Base-by-base conservation (phyloP, 2,888 invertebrate species). In the Bedellia somnulentella region DNA sequence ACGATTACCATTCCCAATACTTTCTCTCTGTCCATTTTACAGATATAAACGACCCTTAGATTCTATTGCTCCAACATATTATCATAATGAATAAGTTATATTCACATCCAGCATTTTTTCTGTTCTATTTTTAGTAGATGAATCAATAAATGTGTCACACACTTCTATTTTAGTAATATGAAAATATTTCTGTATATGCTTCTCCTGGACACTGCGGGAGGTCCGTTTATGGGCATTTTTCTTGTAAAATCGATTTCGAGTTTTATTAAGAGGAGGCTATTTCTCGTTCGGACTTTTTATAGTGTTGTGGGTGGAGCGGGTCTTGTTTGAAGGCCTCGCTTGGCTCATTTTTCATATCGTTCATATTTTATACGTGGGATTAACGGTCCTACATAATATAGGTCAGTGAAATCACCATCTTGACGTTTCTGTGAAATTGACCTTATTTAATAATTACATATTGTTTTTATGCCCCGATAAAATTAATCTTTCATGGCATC, bases 21-120 rank as follows among this genome's bases (percentile, higher is more conserved):
- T 35, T 30, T 35, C 32, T 23, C 29, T 22, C 15, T 13, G 23
- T 14, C 30, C 14, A 24, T 28, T 24, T 31, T 31, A 21, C 35
- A 32, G 29, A 33, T 35, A 23, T 35, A 35, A 31, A 21, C 39
- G 42, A 43, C 39, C 45, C 44, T 45, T 47, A 47, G 44, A 38
- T 48, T 51, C 44, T 43, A 45, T 44, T 49, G 47, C 41, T 42
- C 45, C 46, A 39, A 36, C 46, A 42, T 44, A 44, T 47, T 44
- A 45, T 52, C 51, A 44, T 45, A 42, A 31, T 40, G 49, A 49
- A 53, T 57, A 48, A 42, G 51, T 55, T 48, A 51, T 38, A 17
- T 11, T 12, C 23, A 15, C 28, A 17, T 23, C 14, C 24, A 15
- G 11, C 16, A 27, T 12, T 17, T 16, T 27, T 27, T 25, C 25